Base-by-base conservation (phyloP, 2,113 vertebrate genomes). In the Melanostigma gelatinosum region DNA sequence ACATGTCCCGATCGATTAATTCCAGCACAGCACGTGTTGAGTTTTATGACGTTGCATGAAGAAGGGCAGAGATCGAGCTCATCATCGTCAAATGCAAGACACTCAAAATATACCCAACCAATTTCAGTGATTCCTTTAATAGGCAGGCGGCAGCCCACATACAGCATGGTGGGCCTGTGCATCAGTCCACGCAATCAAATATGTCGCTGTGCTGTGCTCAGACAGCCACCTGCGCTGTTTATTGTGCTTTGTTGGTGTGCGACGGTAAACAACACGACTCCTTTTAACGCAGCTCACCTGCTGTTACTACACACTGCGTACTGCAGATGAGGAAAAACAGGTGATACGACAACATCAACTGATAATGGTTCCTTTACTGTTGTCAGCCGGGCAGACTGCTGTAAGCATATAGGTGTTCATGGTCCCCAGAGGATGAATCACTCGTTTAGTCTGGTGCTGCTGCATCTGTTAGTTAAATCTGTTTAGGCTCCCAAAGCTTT, bases 221-320 rank as follows among this genome's bases (percentile, higher is more conserved):
- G 63, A 8, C 54, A n/a, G 71, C 27, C 13, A 27, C 12, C n/a
- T 8, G 32, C 42, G 13, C 61, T 42, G 68, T 27, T 77, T 52
- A 66, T 46, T 52, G 61, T 34, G 67, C 29, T 34, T 44, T 38
- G 36, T 36, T 11, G 22, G 27, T 18, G 72, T 66, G 61, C 71
- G 74, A 66, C n/a, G 11, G 9, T 20, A 34, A 72, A 54, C 73
- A 60, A 34, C 44, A 67, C 2, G 15, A 64, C 46, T 42, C 63
- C 42, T 1, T 67, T 44, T 69, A 34, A 63, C 65, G 38, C 65
- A 38, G 6, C 42, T 55, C 27, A 46, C 79, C 68, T 62, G 62
- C 69, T 66, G 72, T 22, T 24, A 13, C 32, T 8, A 13, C 29
- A 50, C 42, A 58, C 36, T 55, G 24, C 11, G 27, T 42, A 3